These are phyloP conservation scores for Branchinecta lynchi DNA, from an alignment of 1,140 invertebrate genomes.

Conservation along the genomic window DNA sequence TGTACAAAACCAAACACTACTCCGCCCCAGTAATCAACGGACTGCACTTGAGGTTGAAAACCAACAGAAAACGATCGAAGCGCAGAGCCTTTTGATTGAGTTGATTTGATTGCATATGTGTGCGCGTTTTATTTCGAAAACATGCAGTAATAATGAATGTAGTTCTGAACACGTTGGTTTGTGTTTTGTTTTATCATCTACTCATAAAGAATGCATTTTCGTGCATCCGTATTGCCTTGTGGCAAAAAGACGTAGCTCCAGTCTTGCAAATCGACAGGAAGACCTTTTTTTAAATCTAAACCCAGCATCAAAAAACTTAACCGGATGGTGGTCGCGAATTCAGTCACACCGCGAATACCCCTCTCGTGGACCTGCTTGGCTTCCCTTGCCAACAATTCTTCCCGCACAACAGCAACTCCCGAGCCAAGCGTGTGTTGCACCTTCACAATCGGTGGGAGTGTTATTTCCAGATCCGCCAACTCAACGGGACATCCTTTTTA, in stretches of 20 bases:
- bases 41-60: too few species aligned
- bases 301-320: too few species aligned
- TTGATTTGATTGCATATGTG: neutral
- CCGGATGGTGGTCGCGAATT: too few species aligned
- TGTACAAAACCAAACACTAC: too few species aligned
- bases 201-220: constrained; percentile 10
- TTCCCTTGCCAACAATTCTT: constrained; percentile 9
- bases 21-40: too few species aligned
- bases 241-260: constrained; percentile 5
- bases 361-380: constrained; percentile 3
- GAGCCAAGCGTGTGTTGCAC: constrained; percentile 3
- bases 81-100: too few species aligned
- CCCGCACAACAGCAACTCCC: neutral
- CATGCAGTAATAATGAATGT: constrained; percentile 9
- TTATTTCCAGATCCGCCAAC: neutral
- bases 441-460: too few species aligned
- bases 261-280: too few species aligned
- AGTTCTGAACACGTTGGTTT: constrained; percentile 4
- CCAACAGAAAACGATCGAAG: too few species aligned
- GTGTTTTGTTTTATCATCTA: constrained; percentile 5
- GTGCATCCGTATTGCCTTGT: neutral
- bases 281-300: too few species aligned
- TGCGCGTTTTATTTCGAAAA: constrained; percentile 6
- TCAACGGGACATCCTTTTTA: constrained; percentile 4
- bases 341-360: neutral